phyloP scores from a whole-genome alignment of 1,140 invertebrate species.

The Ctenoplectra terminalis region DNA sequence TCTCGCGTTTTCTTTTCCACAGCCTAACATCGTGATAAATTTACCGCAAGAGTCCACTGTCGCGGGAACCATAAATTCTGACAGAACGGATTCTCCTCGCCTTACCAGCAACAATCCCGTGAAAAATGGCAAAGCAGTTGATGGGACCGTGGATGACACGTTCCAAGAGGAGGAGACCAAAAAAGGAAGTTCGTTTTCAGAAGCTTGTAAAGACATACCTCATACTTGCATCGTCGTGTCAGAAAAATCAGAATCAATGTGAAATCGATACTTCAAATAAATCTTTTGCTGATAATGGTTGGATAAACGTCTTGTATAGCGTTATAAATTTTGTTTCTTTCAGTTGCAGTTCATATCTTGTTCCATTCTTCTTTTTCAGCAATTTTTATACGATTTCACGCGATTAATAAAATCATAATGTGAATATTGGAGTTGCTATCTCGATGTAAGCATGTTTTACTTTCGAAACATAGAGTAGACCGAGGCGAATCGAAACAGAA shows the following conservation, averaged over 20 bases:
- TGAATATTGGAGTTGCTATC: too few relatives aligned
- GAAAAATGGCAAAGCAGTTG: conserved; percentile 31
- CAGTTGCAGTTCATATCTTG: too few relatives aligned
- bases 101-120: neutral
- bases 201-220: neutral
- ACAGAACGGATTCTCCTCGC: neutral
- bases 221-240: neutral
- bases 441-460: too few relatives aligned
- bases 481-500: too few relatives aligned
- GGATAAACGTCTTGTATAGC: too few relatives aligned
- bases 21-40: conserved; percentile 38
- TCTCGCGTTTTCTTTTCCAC: neutral
- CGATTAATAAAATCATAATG: too few relatives aligned
- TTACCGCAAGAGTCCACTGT: conserved; percentile 17
- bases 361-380: too few relatives aligned
- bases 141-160: neutral
- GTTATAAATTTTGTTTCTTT: too few relatives aligned
- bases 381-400: too few relatives aligned
- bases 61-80: conserved; percentile 33
- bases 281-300: too few relatives aligned
- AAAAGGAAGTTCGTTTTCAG: neutral
- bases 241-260: neutral
- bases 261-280: neutral
- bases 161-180: neutral
- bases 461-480: too few relatives aligned